Conservation (phyloP, 2,888 invertebrate genomes). For the Antitype chi region DNA sequence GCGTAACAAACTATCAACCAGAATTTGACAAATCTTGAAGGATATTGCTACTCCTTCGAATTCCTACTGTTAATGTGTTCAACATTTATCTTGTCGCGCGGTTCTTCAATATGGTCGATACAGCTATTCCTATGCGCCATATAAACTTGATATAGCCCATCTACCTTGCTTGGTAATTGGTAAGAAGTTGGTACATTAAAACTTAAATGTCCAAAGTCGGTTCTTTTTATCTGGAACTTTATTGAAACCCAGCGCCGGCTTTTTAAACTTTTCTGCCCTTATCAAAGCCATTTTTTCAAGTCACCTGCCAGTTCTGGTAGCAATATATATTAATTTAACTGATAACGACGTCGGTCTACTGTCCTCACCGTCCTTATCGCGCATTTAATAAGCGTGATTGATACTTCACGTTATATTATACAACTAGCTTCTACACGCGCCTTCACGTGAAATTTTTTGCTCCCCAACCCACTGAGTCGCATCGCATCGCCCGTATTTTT, state of each 20-base stretch:
- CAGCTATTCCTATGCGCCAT: too few relatives aligned
- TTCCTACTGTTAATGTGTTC: too few relatives aligned
- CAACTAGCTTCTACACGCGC: neutral
- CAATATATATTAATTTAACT: constrained; percentile 7
- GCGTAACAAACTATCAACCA: too few relatives aligned
- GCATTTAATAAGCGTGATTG: constrained; percentile 43
- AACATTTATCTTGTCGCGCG: too few relatives aligned
- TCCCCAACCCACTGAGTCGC: neutral
- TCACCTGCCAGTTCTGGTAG: neutral
- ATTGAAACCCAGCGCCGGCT: neutral
- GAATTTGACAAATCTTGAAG: too few relatives aligned
- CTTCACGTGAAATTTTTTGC: neutral
- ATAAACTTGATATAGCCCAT: too few relatives aligned
- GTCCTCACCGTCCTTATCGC: constrained; percentile 25
- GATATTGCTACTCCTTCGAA: too few relatives aligned
- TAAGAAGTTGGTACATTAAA: neutral
- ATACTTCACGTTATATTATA: constrained; percentile 12
- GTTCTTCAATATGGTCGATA: too few relatives aligned
- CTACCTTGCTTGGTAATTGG: too few relatives aligned
- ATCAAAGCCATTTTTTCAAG: constrained; percentile 12
- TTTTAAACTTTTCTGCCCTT: neutral
- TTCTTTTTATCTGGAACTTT: neutral
- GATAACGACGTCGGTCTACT: constrained; percentile 12
- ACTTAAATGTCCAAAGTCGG: neutral
- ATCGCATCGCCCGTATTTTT: neutral